phyloP scores from a whole-genome alignment of 2,797 vertebrate species.

The Oreonectes daqikongensis region DNA sequence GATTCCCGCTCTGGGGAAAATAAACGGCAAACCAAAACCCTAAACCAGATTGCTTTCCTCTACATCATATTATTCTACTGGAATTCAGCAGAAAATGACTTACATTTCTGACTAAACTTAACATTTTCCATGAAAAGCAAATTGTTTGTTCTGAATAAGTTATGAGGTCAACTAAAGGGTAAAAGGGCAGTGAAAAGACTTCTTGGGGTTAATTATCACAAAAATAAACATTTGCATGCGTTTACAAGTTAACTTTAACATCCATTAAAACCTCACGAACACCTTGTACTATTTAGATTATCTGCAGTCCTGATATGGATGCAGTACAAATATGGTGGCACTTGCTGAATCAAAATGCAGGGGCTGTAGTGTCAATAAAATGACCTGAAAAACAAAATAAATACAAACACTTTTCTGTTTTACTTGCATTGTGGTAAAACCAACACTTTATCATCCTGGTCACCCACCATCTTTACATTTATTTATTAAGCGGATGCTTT shows the following conservation, averaged over 20 bases:
- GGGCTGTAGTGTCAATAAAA: background rate
- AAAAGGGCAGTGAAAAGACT: background rate
- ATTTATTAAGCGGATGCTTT: background rate
- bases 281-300: background rate
- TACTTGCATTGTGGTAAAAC: too few species aligned
- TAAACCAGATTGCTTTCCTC: background rate
- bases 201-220: background rate
- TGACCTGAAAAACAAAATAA: background rate
- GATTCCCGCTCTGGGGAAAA: slow-evolving; percentile 21
- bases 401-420: too few species aligned
- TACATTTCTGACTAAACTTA: background rate
- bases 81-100: background rate
- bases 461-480: background rate
- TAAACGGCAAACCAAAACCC: background rate
- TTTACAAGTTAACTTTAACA: background rate
- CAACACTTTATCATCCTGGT: background rate
- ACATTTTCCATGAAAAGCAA: background rate
- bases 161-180: background rate
- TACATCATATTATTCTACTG: background rate
- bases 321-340: background rate
- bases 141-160: background rate
- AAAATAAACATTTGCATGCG: background rate
- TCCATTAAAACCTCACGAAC: background rate
- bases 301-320: background rate
- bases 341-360: background rate